These are phyloP conservation scores for Atethmia centrago DNA, from an alignment of 2,888 invertebrate species.

Conservation along the genomic window DNA sequence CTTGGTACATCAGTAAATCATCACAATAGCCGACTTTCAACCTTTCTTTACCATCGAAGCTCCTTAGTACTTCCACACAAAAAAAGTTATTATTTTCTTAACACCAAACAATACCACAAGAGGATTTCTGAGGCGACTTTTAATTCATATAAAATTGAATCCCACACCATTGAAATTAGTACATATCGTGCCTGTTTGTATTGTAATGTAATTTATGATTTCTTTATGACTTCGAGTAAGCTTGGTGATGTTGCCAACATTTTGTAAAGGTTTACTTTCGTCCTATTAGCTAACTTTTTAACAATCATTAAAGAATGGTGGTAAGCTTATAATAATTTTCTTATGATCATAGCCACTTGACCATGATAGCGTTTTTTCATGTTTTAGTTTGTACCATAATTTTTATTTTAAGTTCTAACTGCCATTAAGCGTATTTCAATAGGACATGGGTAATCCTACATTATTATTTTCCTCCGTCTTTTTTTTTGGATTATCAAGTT, in stretches of 20 bases:
- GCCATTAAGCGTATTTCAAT: too few species aligned
- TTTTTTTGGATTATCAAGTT: too few species aligned
- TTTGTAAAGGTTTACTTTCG: slow-evolving; percentile 1
- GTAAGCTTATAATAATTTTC: too few species aligned
- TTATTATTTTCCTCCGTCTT: too few species aligned
- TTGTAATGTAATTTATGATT: slow-evolving; percentile 79
- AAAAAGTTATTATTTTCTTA: slow-evolving; percentile 68
- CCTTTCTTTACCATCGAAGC: slow-evolving; percentile 16
- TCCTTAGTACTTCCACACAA: slow-evolving; percentile 24
- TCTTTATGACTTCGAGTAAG: slow-evolving; percentile 72
- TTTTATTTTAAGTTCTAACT: too few species aligned
- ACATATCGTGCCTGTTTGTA: slow-evolving; percentile 72
- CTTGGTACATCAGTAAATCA: slow-evolving; percentile 20
- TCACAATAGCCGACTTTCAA: slow-evolving; percentile 23
- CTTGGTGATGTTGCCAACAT: slow-evolving; percentile 52
- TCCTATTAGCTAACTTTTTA: neutral
- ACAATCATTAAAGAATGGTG: too few species aligned
- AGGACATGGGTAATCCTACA: too few species aligned
- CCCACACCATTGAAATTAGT: slow-evolving; percentile 79
- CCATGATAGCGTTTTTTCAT: too few species aligned
- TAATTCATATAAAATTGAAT: slow-evolving; percentile 79
- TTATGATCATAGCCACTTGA: too few species aligned
- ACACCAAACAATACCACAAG: slow-evolving; percentile 71
- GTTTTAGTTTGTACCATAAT: too few species aligned
- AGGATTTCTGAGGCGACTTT: slow-evolving; percentile 64